phyloP scores from a whole-genome alignment of 2,797 vertebrate genomes.

The Buceros bicornis region DNA sequence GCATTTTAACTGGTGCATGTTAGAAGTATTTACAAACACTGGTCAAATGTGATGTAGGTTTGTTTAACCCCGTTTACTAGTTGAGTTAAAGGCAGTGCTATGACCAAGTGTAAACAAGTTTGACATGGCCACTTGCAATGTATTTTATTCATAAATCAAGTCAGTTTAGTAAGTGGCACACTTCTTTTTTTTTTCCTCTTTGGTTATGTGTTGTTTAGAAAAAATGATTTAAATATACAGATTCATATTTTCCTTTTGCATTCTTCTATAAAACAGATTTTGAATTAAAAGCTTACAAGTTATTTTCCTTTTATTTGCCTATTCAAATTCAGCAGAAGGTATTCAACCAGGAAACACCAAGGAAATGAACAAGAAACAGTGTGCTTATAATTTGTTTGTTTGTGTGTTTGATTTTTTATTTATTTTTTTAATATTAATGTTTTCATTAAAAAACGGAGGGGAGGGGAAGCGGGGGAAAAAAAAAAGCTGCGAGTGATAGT shows the following conservation, averaged over 20 bases:
- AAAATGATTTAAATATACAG: neutral
- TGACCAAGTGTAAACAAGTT: constrained; percentile 38
- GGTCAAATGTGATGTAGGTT: constrained; percentile 31
- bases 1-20: neutral
- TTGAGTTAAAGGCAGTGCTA: constrained; percentile 13
- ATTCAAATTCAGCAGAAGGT: neutral
- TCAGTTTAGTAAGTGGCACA: neutral
- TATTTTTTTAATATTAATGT: neutral
- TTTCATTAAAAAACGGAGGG: neutral
- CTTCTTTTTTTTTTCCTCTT: neutral
- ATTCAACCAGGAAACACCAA: neutral
- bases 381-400: neutral
- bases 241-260: neutral
- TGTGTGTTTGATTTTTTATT: neutral
- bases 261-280: neutral
- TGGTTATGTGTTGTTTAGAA: neutral
- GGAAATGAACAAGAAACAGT: neutral
- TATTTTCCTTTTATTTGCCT: neutral
- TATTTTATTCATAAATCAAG: constrained; percentile 10
- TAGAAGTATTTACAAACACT: constrained; percentile 44
- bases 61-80: constrained; percentile 43
- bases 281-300: neutral
- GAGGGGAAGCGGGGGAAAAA: neutral
- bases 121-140: neutral
- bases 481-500: too few relatives aligned